Evolutionary conservation across 2,888 invertebrate genomes (phyloP).

Genomic region (Teleogryllus oceanicus): DNA sequence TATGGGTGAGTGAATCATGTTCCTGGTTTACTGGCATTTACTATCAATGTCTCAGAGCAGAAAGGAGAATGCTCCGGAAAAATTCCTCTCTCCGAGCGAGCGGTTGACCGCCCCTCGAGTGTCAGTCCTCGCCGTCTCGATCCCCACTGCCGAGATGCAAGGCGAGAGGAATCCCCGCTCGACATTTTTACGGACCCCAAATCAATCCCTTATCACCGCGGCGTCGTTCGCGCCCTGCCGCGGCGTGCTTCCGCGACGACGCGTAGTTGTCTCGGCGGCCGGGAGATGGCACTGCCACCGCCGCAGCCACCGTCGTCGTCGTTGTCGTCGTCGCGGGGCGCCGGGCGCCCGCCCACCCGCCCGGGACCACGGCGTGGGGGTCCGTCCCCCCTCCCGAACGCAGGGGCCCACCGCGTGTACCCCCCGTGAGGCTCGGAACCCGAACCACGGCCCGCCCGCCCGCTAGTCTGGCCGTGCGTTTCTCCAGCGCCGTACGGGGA

Average conservation of each 20-base stretch:
- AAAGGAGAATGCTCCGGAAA: too few species aligned
- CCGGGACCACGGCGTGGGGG: not conserved
- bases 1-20: too few species aligned
- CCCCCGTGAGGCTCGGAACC: not conserved
- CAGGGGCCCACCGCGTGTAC: not conserved
- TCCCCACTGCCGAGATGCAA: too few species aligned
- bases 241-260: too few species aligned
- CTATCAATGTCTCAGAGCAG: too few species aligned
- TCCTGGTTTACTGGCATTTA: too few species aligned
- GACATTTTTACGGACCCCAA: not conserved
- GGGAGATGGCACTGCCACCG: constrained; percentile 5
- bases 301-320: not conserved
- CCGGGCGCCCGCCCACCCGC: not conserved
- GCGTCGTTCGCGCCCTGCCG: not conserved
- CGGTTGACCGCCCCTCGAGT: too few species aligned
- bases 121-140: too few species aligned
- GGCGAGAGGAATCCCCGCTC: not conserved
- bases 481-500: not conserved
- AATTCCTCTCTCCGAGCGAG: too few species aligned
- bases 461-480: not conserved
- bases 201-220: not conserved
- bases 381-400: not conserved
- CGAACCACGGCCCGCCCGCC: constrained; percentile 11
- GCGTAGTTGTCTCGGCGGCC: not conserved
- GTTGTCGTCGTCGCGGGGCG: not conserved